Evolutionary conservation across 2,113 vertebrate genomes (phyloP).

Genomic region (Amazona vittata): DNA sequence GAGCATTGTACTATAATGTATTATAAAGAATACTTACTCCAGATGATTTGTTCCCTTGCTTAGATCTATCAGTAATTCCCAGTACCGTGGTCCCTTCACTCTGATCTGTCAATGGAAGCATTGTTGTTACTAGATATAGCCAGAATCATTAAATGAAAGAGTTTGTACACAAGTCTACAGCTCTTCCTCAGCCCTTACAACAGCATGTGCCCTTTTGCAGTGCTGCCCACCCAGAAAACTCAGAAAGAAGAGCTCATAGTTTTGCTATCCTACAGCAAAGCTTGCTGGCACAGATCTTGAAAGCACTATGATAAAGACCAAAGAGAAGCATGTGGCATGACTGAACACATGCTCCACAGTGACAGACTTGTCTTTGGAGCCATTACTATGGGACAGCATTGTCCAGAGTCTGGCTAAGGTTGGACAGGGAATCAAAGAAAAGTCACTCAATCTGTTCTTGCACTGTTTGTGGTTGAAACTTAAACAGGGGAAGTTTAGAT

Average conservation of each 20-base stretch:
- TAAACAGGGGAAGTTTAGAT: too few relatives aligned
- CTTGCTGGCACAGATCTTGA: neutral
- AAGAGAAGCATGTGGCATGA: neutral
- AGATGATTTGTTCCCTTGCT: constrained; percentile 90
- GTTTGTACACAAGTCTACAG: neutral
- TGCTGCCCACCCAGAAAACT: neutral
- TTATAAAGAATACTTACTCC: constrained; percentile 81
- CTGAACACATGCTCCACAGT: fast-evolving
- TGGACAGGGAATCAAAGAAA: neutral
- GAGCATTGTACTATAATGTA: neutral
- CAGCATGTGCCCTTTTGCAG: neutral
- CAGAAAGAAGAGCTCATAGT: neutral
- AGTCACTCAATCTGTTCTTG: neutral
- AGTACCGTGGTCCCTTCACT: constrained; percentile 97
- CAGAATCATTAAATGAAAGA: neutral
- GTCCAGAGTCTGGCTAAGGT: neutral
- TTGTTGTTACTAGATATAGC: neutral
- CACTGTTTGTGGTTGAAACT: neutral
- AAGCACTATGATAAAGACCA: neutral
- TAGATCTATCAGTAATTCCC: constrained; percentile 93
- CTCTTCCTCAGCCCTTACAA: neutral
- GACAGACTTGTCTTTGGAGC: neutral
- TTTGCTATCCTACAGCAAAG: neutral
- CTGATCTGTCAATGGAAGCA: constrained; percentile 83
- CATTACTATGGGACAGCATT: fast-evolving